A percentile compares a stretch with the other conserved stretches of the same genome.
These are phyloP conservation scores for Campodea augens DNA, from an alignment of 1,140 invertebrate genomes.

Conservation along the genomic window DNA sequence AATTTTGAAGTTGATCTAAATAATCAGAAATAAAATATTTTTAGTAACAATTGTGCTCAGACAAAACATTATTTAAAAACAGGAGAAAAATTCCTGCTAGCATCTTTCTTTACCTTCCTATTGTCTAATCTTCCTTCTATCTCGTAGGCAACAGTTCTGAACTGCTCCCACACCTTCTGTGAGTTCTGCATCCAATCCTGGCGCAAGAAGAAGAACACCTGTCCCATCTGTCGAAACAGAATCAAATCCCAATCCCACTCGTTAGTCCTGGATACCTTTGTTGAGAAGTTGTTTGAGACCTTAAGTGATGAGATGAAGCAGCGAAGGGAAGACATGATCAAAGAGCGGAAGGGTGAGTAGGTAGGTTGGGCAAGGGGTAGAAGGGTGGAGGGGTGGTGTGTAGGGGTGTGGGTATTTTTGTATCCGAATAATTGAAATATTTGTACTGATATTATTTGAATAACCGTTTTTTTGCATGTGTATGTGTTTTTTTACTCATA, in stretches of 20 bases:
- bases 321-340: conserved; percentile 27
- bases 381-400: no score
- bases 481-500: no score
- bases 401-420: no score
- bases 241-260: conserved; percentile 31
- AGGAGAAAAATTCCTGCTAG: no score
- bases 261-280: conserved; percentile 35
- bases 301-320: conserved; percentile 29
- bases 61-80: neutral
- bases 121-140: conserved; percentile 7
- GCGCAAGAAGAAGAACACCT: conserved; percentile 47
- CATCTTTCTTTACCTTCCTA: neutral
- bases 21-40: neutral
- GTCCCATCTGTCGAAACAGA: conserved; percentile 44
- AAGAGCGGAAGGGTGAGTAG: conserved; percentile 30
- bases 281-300: conserved; percentile 41
- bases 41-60: neutral
- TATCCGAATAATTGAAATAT: no score
- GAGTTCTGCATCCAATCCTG: conserved; percentile 47
- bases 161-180: conserved; percentile 62
- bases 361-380: no score
- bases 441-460: no score
- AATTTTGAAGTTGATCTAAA: no score
- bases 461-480: no score
- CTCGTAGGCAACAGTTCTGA: conserved; percentile 39